phyloP scores from a whole-genome alignment of 2,113 vertebrate genomes.

The Chloropsis hardwickii region DNA sequence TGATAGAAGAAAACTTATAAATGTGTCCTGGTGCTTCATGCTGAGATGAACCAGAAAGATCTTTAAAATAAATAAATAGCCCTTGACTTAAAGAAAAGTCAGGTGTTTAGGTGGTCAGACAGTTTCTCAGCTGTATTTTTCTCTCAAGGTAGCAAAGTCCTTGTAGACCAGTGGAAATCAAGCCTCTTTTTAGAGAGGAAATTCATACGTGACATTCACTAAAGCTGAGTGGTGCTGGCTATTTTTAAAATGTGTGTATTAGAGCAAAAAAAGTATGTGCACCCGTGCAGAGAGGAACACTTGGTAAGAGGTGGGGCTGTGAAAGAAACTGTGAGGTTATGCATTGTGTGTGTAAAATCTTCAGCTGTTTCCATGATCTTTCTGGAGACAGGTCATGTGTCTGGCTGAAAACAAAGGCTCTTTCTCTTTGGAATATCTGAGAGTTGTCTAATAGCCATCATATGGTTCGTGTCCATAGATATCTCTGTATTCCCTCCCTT shows the following conservation, averaged over 20 bases:
- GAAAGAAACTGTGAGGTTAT: neutral
- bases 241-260: neutral
- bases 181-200: neutral
- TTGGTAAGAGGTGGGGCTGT: neutral
- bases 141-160: neutral
- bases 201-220: rapidly evolving
- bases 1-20: neutral
- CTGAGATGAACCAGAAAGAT: neutral
- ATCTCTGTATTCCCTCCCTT: neutral
- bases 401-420: neutral
- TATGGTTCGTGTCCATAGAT: neutral
- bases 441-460: neutral
- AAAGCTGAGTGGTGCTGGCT: neutral
- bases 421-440: neutral
- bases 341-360: neutral
- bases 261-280: neutral
- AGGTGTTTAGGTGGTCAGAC: neutral
- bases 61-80: neutral
- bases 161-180: neutral
- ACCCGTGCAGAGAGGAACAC: neutral
- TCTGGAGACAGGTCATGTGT: neutral
- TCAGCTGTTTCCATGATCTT: neutral
- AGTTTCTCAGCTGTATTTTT: neutral
- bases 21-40: neutral
- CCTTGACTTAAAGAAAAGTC: neutral